Evolutionary conservation across 2,797 vertebrate genomes (phyloP), one percentile per base, ranked within the genome.

Genomic region (Podarcis siculus): DNA sequence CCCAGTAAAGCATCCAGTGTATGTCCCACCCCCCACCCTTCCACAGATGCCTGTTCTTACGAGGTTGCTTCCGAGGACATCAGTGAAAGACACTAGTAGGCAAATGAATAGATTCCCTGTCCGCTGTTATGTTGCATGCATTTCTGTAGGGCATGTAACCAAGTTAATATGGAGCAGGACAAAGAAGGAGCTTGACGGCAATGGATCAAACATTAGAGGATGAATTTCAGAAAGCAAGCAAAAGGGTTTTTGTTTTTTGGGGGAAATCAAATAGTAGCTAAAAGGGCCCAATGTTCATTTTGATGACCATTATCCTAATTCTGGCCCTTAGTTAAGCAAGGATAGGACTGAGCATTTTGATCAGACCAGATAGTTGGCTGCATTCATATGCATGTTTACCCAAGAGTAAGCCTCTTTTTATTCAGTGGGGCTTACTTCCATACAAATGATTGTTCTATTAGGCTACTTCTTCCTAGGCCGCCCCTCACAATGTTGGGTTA

Each of bases 71-170:
- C 32, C 58, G 23, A 84, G 23, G 76, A 79, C 64, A 64, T 27
- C 45, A 73, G 49, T 39, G 69, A 85, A 73, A 27, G 77, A 84
- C 6, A 64, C 49, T 35, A 73, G 61, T 66, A 72, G 37, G 17
- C 37, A 83, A 78, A 78, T 32, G 30, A 87, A 87, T 66, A 79
- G 75, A 37, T 79, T 71, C 42, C 55, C 81, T 67, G 32, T 45
- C 13, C 15, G 15, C 45, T 35, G 21, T 45, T 69, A 42, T 30
- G 39, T 55, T n/a, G 27, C n/a, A 66, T 64, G 25, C 32, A 77
- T 66, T 66, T 78, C 61, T 21, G 15, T 21, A 15, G 9, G 49
- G 45, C 32, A 86, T 45, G 73, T 64, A 85, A 61, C 30, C 82
- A 79, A 79, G 76, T 71, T 79, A 64, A 39, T 83, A 58, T 23